Base-by-base conservation (phyloP, 2,797 vertebrate genomes). In the Platalea minor region DNA sequence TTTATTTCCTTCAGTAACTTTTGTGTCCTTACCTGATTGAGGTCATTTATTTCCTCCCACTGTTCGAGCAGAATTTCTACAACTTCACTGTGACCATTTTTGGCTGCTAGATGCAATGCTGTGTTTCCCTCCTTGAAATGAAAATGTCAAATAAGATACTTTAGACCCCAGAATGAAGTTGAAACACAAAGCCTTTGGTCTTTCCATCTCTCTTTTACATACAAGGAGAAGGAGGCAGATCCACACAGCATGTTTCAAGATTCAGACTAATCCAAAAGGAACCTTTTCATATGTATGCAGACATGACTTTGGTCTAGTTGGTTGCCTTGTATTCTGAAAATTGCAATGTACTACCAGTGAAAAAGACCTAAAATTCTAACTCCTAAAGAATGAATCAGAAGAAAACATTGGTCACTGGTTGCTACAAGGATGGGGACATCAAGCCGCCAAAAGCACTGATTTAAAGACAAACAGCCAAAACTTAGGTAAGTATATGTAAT, bases 41-140 rank as follows among this genome's bases (percentile, higher is more conserved):
- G 94, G 91, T 98, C 97, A 96, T 99, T 97, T 83, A 98, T 97
- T 81, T 98, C 98, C 91, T 98, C 97, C 97, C 98, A 98, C 46
- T 97, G 97, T 65, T 97, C 82, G 81, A 99, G 98, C 73, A 99
- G 98, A 93, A 98, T 97, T 67, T 98, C 97, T 85, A 99, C 74
- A 0, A 93, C 97, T 25, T 98, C 95, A 48, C 92, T 90, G 89
- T 99, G 99, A 82, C 99, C 98, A 46, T 98, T 98, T 97, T 95
- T 98, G 41, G 98, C 98, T 69, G 99, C 98, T 79, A 98, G 98
- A 96, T 98, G 99, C 85, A 99, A 92, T 46, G 99, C 98, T 2
- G 99, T 98, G 95, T 99, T 99, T 74, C 98, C 98, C 5, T 98
- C 98, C 99, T 99, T 96, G 31, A 96, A 96, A 85, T 91, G 23